These are phyloP conservation scores for Pangasius djambal DNA, from an alignment of 2,797 vertebrate species.

Conservation along the genomic window DNA sequence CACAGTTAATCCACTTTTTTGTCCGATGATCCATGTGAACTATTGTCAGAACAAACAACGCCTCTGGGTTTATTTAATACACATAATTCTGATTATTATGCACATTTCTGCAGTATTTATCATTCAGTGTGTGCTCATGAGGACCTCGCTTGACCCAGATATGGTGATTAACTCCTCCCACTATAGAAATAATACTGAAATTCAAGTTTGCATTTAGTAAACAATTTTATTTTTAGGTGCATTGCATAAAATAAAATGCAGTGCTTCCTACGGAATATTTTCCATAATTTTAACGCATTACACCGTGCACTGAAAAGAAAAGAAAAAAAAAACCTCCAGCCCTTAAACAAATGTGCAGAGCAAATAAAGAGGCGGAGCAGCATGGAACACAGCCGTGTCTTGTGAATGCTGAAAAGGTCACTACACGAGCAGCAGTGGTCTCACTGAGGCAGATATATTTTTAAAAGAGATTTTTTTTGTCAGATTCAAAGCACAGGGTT, in stretches of 20 bases:
- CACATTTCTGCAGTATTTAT: not conserved
- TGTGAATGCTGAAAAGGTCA: slow-evolving; percentile 12
- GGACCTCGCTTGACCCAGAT: not conserved
- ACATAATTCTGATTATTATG: too few relatives aligned
- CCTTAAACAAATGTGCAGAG: slow-evolving; percentile 6
- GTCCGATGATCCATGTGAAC: not conserved
- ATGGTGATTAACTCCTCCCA: not conserved
- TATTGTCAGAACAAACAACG: not conserved
- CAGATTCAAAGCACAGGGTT: not conserved
- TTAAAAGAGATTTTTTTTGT: not conserved
- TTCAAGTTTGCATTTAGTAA: not conserved
- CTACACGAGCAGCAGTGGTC: not conserved
- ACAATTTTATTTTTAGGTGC: not conserved
- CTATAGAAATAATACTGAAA: not conserved
- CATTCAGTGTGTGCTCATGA: not conserved
- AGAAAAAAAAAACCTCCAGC: not conserved
- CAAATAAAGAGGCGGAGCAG: slow-evolving; percentile 36
- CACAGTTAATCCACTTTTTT: slow-evolving; percentile 2
- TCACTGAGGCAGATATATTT: not conserved
- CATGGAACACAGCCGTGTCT: not conserved
- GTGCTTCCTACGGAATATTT: not conserved
- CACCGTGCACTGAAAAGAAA: not conserved
- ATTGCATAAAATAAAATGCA: not conserved
- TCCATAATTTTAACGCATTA: too few relatives aligned
- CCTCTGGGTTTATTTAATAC: not conserved